Percentiles rank a stretch among this genome's conserved stretches.
Conservation (phyloP, 2,888 invertebrate species). For the Celastrina argiolus region DNA sequence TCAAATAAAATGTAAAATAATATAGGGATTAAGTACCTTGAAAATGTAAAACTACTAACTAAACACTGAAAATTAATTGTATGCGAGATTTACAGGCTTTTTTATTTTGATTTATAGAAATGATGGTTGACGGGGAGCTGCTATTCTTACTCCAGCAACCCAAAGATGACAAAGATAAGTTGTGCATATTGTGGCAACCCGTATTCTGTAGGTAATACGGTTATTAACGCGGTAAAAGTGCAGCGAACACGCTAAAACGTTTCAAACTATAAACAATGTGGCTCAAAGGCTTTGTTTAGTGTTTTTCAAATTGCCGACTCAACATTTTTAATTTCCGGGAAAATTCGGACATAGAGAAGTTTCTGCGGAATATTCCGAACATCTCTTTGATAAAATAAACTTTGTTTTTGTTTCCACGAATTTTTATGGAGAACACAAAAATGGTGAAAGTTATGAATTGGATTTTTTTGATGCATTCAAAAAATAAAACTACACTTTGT, state of each 20-base stretch:
- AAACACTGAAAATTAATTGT: too few species aligned
- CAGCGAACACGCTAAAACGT: background rate
- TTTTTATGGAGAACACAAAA: background rate
- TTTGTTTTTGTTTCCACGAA: background rate
- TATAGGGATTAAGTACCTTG: too few species aligned
- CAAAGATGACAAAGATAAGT: background rate
- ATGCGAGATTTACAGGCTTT: too few species aligned
- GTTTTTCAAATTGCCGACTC: constrained; percentile 9
- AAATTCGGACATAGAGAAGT: constrained; percentile 21
- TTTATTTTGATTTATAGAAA: too few species aligned
- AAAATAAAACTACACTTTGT: too few species aligned
- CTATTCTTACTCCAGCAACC: too few species aligned
- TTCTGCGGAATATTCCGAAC: background rate
- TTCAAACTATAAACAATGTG: constrained; percentile 11
- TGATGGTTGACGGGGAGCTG: too few species aligned
- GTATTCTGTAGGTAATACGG: background rate
- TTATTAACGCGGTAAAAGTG: background rate
- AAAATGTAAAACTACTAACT: too few species aligned
- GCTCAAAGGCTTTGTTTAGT: constrained; percentile 18
- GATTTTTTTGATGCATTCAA: background rate
- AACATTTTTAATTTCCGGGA: constrained; percentile 14
- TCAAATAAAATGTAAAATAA: too few species aligned
- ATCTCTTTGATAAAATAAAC: background rate
- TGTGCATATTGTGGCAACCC: background rate
- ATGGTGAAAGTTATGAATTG: background rate